Percentiles rank a stretch among this genome's conserved stretches.
Evolutionary conservation across 2,113 vertebrate species (phyloP).

Genomic region (Pardalotus punctatus): DNA sequence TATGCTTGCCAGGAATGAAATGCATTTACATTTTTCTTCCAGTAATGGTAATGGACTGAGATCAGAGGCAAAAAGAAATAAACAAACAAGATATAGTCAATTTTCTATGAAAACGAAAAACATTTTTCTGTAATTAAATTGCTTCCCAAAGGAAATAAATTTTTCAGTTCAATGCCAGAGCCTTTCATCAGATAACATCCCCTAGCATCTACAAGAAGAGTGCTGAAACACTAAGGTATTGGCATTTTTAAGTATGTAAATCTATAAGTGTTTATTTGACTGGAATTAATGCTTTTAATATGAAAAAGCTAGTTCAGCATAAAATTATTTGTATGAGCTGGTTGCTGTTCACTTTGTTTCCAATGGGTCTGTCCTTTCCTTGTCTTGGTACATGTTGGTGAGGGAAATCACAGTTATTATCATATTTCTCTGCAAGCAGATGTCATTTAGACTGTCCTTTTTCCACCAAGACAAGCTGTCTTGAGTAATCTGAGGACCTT

Average conservation of each 20-base stretch:
- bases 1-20: background rate
- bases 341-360: background rate
- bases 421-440: background rate
- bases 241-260: background rate
- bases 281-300: background rate
- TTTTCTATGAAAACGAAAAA: slow-evolving; percentile 13
- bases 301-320: background rate
- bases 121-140: slow-evolving; percentile 35
- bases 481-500: background rate
- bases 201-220: background rate
- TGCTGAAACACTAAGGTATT: background rate
- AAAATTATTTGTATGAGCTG: background rate
- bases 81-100: slow-evolving; percentile 11
- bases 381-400: background rate
- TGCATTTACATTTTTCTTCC: slow-evolving; percentile 8
- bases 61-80: background rate
- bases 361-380: background rate
- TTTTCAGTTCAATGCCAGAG: background rate
- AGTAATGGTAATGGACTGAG: background rate
- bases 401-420: background rate
- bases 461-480: background rate
- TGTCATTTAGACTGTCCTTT: background rate
- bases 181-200: background rate
- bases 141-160: slow-evolving; percentile 29
- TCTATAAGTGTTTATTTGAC: background rate